Base-by-base conservation (phyloP, 2,113 vertebrate genomes). In the Hemicordylus capensis region DNA sequence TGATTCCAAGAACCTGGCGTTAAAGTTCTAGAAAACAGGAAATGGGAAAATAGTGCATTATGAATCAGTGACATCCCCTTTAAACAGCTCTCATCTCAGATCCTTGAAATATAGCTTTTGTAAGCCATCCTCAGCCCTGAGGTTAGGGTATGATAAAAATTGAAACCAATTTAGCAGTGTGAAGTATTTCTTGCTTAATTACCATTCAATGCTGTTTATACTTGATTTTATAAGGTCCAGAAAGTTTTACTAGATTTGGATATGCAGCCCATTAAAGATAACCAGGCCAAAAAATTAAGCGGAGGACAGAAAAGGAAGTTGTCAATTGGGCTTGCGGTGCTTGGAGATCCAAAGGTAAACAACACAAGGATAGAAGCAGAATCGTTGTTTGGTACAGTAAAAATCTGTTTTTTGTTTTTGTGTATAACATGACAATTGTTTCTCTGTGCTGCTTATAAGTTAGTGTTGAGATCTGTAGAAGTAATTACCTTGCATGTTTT, bases 221-320 rank as follows among this genome's bases (percentile, higher is more conserved):
- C 44, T 84, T 87, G 59, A 66, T 69, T 72, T 93, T 86, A 84
- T 7, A 31, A 99, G 99, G 98, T 99, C 10, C 95, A 96, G 75
- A 98, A 97, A 51, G 98, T 99, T 87, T 91, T 99, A 88, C 89
- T 98, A 90, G 98, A 98, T 90, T 95, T 99, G 93, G 98, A 99
- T 87, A 94, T 99, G 97, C 98, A 99, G 88, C 97, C 98, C 66
- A 98, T 99, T 87, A 98, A 97, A 96, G 97, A 97, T 9, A 98
- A 98, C 72, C 98, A 98, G 91, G 99, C 98, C 20, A 98, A 98
- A 89, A 99, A 98, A 75, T 89, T 99, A 81, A 99, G 98, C 24
- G 98, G 97, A 80, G 98, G 99, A 51, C 98, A 99, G 82, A 99
- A 98, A 88, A 97, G 99, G 93, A 98, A 99, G 77, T 96, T 99